Evolutionary conservation across 1,140 invertebrate genomes (phyloP).

Genomic region (Microvelia longipes): DNA sequence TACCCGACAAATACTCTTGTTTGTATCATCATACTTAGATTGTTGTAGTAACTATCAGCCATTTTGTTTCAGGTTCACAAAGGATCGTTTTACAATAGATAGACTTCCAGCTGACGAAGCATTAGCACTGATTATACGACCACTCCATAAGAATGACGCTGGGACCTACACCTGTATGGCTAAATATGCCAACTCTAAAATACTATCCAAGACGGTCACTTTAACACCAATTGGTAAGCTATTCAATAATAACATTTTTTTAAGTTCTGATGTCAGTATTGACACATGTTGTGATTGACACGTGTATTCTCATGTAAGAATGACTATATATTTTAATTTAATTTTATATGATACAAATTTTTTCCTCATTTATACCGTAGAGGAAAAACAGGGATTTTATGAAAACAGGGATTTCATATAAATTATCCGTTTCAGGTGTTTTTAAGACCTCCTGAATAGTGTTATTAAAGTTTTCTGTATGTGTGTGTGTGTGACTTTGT

Average conservation of each 20-base stretch:
- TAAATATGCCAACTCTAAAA: conserved; percentile 50
- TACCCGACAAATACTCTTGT: no score
- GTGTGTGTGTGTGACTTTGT: no score
- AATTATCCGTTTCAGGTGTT: no score
- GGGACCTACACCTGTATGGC: conserved; percentile 71
- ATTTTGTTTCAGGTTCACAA: conserved; percentile 23
- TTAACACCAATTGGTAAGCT: conserved; percentile 58
- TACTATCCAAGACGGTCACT: conserved; percentile 44
- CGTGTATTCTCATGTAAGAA: conserved; percentile 3
- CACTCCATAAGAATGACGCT: conserved; percentile 53
- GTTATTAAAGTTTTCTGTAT: no score
- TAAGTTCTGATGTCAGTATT: neutral
- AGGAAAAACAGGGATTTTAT: no score
- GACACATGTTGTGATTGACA: neutral
- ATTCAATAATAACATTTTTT: neutral
- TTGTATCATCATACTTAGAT: no score
- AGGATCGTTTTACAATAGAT: conserved; percentile 47
- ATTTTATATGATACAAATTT: conserved; percentile 15
- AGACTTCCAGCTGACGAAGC: conserved; percentile 35
- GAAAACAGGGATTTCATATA: no score
- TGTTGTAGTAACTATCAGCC: no score
- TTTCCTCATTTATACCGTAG: no score
- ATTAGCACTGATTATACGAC: conserved; percentile 57
- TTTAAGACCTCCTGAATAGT: no score
- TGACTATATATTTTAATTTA: conserved; percentile 3